A percentile compares a stretch with the other conserved stretches of the same genome.
Evolutionary conservation across 1,140 invertebrate species (phyloP).

Genomic region (Lamellibrachia luymesi): DNA sequence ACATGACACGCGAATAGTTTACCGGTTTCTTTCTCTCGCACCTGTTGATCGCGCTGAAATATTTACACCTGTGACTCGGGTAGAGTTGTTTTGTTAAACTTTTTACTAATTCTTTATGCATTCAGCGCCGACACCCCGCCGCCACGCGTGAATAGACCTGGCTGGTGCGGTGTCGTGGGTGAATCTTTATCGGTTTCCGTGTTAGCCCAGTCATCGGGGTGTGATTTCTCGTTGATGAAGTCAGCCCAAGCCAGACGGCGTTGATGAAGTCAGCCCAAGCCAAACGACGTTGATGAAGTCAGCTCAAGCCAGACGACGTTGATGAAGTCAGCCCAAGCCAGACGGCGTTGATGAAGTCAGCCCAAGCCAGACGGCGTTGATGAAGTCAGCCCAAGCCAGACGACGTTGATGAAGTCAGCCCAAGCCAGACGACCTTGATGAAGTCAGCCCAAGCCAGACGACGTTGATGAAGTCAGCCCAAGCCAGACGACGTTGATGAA

Average conservation of each 20-base stretch:
- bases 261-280: too few relatives aligned
- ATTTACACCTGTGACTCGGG: not conserved
- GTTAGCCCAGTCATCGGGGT: not conserved
- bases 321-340: not conserved
- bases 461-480: too few relatives aligned
- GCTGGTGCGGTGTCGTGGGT: not conserved
- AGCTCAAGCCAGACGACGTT: not conserved
- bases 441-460: not conserved
- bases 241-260: not conserved
- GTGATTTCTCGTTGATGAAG: not conserved
- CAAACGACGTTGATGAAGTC: too few relatives aligned
- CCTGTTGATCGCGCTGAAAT: not conserved
- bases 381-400: too few relatives aligned
- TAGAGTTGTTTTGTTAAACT: not conserved
- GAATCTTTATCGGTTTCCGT: slow-evolving; percentile 1
- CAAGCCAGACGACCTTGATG: not conserved
- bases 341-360: too few relatives aligned
- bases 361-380: too few relatives aligned
- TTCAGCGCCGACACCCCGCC: not conserved
- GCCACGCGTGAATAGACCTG: not conserved
- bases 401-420: not conserved
- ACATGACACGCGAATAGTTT: not conserved
- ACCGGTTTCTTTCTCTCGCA: not conserved
- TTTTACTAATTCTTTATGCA: not conserved
- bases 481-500: too few relatives aligned